Base-by-base conservation (phyloP, 1,140 invertebrate genomes). In the Anastrepha obliqua region DNA sequence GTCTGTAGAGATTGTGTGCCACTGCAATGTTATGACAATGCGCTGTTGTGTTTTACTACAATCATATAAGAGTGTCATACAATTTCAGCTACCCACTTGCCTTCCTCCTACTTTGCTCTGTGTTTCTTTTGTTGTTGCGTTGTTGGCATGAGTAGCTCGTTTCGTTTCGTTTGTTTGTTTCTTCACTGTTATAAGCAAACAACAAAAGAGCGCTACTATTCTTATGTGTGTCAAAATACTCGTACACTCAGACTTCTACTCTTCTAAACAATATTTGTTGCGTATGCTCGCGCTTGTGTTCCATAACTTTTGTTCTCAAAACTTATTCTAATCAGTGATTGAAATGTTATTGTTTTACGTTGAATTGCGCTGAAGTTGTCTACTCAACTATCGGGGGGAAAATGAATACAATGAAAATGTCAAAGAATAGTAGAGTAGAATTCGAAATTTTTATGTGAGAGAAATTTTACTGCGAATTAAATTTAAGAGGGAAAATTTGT, bases 291-390 rank as follows among this genome's bases (percentile, higher is more conserved):
- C 17, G 20, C 29, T 62, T 65, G 64, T 74, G 15, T 74, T 74
- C 60, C 9, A 13, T 44, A 47, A 44, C 67, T 74, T 74, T 74
- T 74, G 67, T 74, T 15, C 67, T 15, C 13, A 74, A 47, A 74
- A 74, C 39, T 15, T 39, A 42, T 74, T 74, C 67, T 74, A 74
- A 74, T 74, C 67, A 74, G 67, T 47, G 42, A n/a, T 44, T 44
- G 67, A 44, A 74, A 15, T 15, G 44, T 39, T 74, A 74, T 74
- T 74, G 67, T 74, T 74, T 42, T 74, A 55, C 51, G 11, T 0
- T 1, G 39, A 47, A 74, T 74, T 74, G 67, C 44, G 67, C 13
- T 74, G 67, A 74, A 74, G 67, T 74, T 74, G 39, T 42, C 39
- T 47, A 15, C 67, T 47, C 39, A 74, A 74, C 39, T 44, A 39